Evolutionary conservation across 2,797 vertebrate species (phyloP).

Genomic region (Eospalax fontanierii): DNA sequence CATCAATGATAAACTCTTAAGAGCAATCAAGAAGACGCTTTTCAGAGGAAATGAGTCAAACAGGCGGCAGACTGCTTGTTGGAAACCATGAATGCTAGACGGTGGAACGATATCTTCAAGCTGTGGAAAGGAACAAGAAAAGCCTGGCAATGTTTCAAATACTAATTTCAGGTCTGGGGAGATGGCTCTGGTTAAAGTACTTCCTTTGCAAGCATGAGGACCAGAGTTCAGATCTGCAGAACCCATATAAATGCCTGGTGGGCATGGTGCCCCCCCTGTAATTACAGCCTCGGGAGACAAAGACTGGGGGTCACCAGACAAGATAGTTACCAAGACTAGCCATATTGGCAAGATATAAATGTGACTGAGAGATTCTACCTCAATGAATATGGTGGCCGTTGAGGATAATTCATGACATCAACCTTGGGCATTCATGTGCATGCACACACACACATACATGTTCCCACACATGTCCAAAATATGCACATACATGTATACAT

Average conservation of each 20-base stretch:
- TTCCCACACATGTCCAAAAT: neutral
- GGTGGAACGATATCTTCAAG: neutral
- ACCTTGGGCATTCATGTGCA: neutral
- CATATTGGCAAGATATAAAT: neutral
- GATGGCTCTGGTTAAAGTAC: neutral
- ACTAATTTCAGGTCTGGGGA: neutral
- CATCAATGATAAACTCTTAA: neutral
- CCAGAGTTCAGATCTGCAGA: too few species aligned
- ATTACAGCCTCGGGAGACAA: neutral
- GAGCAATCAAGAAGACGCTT: neutral
- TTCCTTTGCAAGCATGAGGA: neutral
- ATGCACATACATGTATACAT: neutral
- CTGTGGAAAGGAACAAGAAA: neutral
- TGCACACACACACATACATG: neutral
- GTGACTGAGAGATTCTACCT: neutral
- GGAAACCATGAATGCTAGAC: neutral
- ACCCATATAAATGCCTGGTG: neutral
- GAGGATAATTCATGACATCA: neutral
- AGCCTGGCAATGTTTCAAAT: neutral
- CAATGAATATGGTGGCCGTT: neutral
- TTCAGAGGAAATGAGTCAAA: slow-evolving; percentile 18
- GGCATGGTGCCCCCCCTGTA: neutral
- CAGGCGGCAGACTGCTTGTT: neutral
- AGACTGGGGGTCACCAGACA: too few species aligned
- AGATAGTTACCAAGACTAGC: too few species aligned